Evolutionary conservation across 1,140 invertebrate species (phyloP).

Genomic region (Ostrea edulis): DNA sequence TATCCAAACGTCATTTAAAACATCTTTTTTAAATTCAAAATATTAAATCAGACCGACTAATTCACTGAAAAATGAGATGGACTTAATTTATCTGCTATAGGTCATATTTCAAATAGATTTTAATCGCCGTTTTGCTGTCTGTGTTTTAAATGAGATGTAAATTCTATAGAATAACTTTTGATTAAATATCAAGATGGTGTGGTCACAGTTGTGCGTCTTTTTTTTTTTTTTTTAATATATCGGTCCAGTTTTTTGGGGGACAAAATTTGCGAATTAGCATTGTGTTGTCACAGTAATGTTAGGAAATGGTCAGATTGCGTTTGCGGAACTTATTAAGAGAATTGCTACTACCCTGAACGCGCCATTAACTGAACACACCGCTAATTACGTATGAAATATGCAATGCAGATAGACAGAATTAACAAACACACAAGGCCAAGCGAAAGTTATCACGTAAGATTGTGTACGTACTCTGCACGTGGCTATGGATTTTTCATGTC

Average conservation of each 20-base stretch:
- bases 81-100: neutral
- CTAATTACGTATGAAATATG: constrained; percentile 28
- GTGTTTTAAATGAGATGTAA: neutral
- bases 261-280: neutral
- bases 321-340: neutral
- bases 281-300: neutral
- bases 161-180: neutral
- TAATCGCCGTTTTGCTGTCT: neutral
- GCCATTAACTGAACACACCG: neutral
- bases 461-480: neutral
- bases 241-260: neutral
- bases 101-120: constrained; percentile 26
- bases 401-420: constrained; percentile 3
- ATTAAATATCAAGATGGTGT: neutral
- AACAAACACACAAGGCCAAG: constrained; percentile 29
- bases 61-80: neutral
- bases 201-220: neutral
- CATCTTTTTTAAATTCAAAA: too few species aligned
- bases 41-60: too few species aligned
- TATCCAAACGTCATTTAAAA: neutral
- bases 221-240: neutral
- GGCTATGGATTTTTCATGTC: too few species aligned
- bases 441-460: neutral
- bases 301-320: neutral
- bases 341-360: neutral